phyloP scores from a whole-genome alignment of 2,113 vertebrate species.

The Archocentrus centrarchus region DNA sequence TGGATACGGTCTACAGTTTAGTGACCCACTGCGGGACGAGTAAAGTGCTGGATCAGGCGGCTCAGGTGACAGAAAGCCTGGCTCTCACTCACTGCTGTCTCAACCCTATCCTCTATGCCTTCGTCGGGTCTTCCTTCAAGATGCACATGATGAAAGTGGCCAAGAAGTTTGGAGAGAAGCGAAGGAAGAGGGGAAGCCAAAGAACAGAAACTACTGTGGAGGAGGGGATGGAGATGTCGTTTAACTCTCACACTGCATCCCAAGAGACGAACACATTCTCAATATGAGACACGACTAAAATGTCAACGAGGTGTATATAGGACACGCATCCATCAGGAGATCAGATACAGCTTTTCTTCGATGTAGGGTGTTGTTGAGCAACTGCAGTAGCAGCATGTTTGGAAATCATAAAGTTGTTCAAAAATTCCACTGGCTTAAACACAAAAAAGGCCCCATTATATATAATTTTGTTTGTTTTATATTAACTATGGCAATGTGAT shows the following conservation, averaged over 20 bases:
- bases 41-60: constrained; percentile 85
- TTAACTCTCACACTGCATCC: constrained; percentile 69
- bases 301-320: not conserved
- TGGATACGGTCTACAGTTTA: constrained; percentile 86
- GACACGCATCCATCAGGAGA: not conserved
- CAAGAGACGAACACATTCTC: constrained; percentile 78
- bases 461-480: accelerated
- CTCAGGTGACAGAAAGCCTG: constrained; percentile 88
- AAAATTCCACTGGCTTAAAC: not conserved
- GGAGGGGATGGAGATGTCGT: constrained; percentile 67
- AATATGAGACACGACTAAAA: constrained; percentile 58
- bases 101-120: constrained; percentile 91
- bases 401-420: not conserved
- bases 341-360: not conserved
- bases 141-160: constrained; percentile 83
- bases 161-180: constrained; percentile 77
- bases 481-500: too few relatives aligned
- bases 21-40: constrained; percentile 86
- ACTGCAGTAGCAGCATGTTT: not conserved
- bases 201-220: constrained; percentile 7
- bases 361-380: not conserved
- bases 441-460: not conserved
- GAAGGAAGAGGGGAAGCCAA: constrained; percentile 34
- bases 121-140: constrained; percentile 89
- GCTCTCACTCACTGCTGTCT: constrained; percentile 92